Base-by-base conservation (phyloP, 2,113 vertebrate genomes). In the Formicarius rufipectus region DNA sequence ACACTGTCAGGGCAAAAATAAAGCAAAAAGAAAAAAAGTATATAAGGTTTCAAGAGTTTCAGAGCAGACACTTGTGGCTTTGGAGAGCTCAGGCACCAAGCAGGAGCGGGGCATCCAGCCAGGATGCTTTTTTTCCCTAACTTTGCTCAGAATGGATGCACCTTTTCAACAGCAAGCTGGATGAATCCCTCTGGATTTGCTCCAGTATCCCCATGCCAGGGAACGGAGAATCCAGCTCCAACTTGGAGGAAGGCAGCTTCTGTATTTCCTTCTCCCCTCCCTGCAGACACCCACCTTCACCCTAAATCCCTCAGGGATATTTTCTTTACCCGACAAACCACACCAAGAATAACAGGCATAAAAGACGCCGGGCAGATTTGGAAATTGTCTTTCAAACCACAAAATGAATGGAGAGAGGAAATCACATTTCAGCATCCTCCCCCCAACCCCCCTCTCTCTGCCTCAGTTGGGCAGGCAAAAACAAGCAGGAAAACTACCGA, bases 331-430 rank as follows among this genome's bases (percentile, higher is more conserved):
- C 0, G 0, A 66, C 79, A 92, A 94, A 89, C 80, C 80, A 50
- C 84, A 10, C 2, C 5, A 2, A 45, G 44, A 80, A 80, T 17
- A 74, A 80, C 16, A 87, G 77, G 52, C 69, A 71, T 20, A 40
- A 94, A 93, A 91, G 94, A 69, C 0, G 0, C 28, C 0, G 0
- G 49, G 60, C 28, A 71, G 92, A 67, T 81, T 66, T 87, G 81
- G 69, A 89, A 93, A 87, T 31, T 64, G 37, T 67, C 84, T 62
- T 93, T 62, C 64, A 89, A 94, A 84, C 90, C 92, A 74, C 94
- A 87, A 77, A 93, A 93, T 73, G 73, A 91, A 87, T 7, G 28
- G 45, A 91, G 73, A 93, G 64, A 91, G 90, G 84, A 93, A 95
- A 81, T 84, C 50, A 8, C 90, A 66, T 81, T 53, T 84, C 84